phyloP scores from a whole-genome alignment of 2,113 vertebrate species.

The Cariama cristata region DNA sequence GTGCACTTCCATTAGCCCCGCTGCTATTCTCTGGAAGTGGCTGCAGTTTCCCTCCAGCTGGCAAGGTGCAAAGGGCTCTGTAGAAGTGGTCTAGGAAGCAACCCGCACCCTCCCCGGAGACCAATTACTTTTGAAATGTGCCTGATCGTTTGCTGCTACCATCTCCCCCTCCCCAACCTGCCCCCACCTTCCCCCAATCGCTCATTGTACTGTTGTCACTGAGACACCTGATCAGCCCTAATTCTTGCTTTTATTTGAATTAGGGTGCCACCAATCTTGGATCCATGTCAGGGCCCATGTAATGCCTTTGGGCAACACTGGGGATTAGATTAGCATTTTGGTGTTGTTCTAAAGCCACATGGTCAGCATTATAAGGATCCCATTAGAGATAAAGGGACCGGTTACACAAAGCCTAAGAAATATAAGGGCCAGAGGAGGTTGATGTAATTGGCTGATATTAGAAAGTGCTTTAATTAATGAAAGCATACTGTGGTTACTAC shows the following conservation, averaged over 20 bases:
- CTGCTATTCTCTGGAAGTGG: constrained; percentile 66
- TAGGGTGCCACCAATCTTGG: constrained; percentile 71
- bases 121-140: constrained; percentile 81
- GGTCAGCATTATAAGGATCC: constrained; percentile 77
- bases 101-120: constrained; percentile 70
- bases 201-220: constrained; percentile 73
- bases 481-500: constrained; percentile 64
- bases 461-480: constrained; percentile 73
- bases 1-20: constrained; percentile 26
- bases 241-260: constrained; percentile 80
- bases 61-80: constrained; percentile 77
- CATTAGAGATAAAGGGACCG: constrained; percentile 73
- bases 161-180: constrained; percentile 19
- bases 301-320: constrained; percentile 76
- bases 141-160: constrained; percentile 69
- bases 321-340: constrained; percentile 83
- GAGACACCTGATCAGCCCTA: constrained; percentile 77
- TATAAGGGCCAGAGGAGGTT: constrained; percentile 69
- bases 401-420: constrained; percentile 73
- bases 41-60: constrained; percentile 76
- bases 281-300: constrained; percentile 70
- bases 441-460: constrained; percentile 69
- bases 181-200: constrained; percentile 19
- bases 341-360: constrained; percentile 80
- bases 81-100: constrained; percentile 74